A percentile compares a stretch with the other conserved stretches of the same genome.
phyloP scores from a whole-genome alignment of 1,140 invertebrate species.

The Papilio polyxenes region DNA sequence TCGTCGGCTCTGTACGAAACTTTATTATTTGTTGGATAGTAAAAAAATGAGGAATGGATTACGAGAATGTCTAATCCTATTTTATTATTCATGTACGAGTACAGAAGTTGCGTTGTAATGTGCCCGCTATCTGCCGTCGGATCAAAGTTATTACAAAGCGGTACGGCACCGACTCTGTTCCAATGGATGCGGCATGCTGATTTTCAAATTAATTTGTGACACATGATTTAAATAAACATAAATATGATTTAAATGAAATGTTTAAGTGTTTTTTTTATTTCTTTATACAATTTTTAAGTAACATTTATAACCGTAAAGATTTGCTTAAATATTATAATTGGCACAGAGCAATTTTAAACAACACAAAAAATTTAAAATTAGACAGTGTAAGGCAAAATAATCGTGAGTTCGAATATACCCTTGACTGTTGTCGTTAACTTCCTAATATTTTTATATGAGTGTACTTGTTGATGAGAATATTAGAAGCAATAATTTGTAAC shows the following conservation, averaged over 20 bases:
- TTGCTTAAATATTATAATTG: neutral
- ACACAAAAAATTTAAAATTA: no score
- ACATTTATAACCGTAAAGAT: neutral
- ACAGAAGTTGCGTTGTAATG: conserved; percentile 65
- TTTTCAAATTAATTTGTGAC: conserved; percentile 16
- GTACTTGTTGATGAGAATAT: neutral
- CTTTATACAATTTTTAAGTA: neutral
- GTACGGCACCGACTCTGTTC: conserved; percentile 51
- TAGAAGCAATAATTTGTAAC: neutral
- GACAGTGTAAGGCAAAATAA: no score
- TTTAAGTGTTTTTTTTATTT: neutral
- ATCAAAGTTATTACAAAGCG: conserved; percentile 67
- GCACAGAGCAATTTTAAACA: no score
- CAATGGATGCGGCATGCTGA: conserved; percentile 49
- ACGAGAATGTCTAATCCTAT: conserved; percentile 59
- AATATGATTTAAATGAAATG: neutral
- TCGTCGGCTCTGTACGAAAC: conserved; percentile 38
- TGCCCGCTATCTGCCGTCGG: conserved; percentile 58
- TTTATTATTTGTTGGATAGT: conserved; percentile 37
- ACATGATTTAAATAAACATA: no score
- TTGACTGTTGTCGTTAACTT: neutral
- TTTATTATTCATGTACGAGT: conserved; percentile 70
- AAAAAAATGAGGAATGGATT: conserved; percentile 49
- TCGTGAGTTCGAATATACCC: no score
- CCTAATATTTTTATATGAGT: neutral